Base-by-base conservation (phyloP, 1,140 invertebrate species). In the Drosophila sechellia region DNA sequence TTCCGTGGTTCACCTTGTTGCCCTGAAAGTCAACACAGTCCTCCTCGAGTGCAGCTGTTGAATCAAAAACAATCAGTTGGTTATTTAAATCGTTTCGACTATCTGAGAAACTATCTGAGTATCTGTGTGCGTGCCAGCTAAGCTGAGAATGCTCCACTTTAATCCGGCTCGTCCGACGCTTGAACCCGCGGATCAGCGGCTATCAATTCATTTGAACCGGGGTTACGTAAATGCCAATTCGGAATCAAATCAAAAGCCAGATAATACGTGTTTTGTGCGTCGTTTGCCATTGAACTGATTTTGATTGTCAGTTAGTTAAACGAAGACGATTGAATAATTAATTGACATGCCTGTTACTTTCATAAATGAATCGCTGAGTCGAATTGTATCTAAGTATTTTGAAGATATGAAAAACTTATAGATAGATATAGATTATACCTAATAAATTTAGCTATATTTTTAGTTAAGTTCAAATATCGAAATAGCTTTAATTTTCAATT, bases 11-110 rank as follows among this genome's bases (percentile, higher is more conserved):
- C 11, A 97, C 94, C 4, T 93, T 94, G 69, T 95, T 94, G 20
- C 96, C 96, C 92, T 96, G 95, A 93, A 96, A 96, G 92, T 96
- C 96, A 46, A 94, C 95, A 89, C 96, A 97, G 81, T 96, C 95
- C 90, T 96, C 95, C 89, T 96, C 95, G 65, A 95, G 70, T 93
- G 94, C 90, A 92, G 95, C 96, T 93, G 34, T 25, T 46, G 39
- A 37, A 54, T 12, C 15, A 48, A 8, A 34, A 13, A 45, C 15
- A 20, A 15, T 34, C 11, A 34, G 5, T 48, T 42, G 35, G 31
- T n/a, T 5, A n/a, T 12, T 12, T 10, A 35, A 63, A 8, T 53
- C 3, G 15, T 12, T 15, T 52, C 25, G 45, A 22, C 20, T 22
- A 22, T 22, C 20, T 22, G 3, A 22, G 20, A 22, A 22, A 22